Percentiles rank a stretch among this genome's conserved stretches.
Evolutionary conservation across 1,140 invertebrate species (phyloP).

Genomic region (Penaeus vannamei): DNA sequence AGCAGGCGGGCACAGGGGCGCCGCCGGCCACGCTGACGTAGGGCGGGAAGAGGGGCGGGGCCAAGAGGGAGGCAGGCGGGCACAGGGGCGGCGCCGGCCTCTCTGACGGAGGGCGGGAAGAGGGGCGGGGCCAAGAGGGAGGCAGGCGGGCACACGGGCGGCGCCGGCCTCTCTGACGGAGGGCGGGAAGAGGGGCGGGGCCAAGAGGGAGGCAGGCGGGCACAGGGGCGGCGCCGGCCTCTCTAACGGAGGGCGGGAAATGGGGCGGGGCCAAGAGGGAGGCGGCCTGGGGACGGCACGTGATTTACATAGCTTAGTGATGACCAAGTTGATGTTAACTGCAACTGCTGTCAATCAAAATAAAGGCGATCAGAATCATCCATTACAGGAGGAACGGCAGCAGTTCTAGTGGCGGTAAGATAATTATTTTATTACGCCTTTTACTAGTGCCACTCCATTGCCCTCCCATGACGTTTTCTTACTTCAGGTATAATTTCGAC

Average conservation of each 20-base stretch:
- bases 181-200: neutral
- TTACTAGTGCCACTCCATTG: neutral
- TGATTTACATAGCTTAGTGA: too few relatives aligned
- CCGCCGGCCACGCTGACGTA: neutral
- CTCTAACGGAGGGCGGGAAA: neutral
- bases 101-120: neutral
- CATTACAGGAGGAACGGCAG: neutral
- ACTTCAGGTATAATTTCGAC: slow-evolving; percentile 83
- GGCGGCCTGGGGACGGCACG: too few relatives aligned
- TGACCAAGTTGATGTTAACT: too few relatives aligned
- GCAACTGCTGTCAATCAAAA: too few relatives aligned
- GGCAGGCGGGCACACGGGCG: neutral
- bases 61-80: neutral
- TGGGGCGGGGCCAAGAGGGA: neutral
- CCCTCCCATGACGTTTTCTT: neutral
- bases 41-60: neutral
- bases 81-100: neutral
- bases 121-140: neutral
- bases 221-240: neutral
- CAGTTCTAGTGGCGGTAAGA: neutral
- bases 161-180: neutral
- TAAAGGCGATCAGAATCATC: too few relatives aligned
- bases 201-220: neutral
- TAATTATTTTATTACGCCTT: neutral
- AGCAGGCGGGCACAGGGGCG: neutral